A percentile compares a stretch with the other conserved stretches of the same genome.
phyloP scores from a whole-genome alignment of 1,140 invertebrate species.

The Glossosoma conforme region DNA sequence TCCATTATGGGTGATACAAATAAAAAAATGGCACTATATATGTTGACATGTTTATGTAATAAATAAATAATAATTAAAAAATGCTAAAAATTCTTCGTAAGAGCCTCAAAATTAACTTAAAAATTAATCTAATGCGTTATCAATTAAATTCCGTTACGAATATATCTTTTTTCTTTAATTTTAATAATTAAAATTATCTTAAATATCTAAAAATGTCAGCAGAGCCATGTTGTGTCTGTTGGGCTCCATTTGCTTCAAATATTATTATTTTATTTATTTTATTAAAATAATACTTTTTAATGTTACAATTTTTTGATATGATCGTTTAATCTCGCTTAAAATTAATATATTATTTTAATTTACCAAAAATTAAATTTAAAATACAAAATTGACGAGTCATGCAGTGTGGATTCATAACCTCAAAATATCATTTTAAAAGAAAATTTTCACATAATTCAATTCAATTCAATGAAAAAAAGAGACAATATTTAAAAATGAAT shows the following conservation, averaged over 20 bases:
- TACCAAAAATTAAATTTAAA: background rate
- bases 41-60: background rate
- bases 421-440: no score
- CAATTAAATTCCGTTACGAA: background rate
- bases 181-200: background rate
- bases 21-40: background rate
- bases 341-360: background rate
- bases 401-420: no score
- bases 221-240: background rate
- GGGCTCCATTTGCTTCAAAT: background rate
- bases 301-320: background rate
- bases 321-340: background rate
- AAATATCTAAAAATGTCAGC: background rate
- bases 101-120: slow-evolving; percentile 2
- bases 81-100: slow-evolving; percentile 1
- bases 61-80: slow-evolving; percentile 1
- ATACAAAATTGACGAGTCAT: no score
- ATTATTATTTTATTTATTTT: background rate
- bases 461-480: no score
- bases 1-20: background rate
- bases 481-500: no score
- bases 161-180: background rate
- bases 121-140: background rate
- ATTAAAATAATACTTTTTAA: background rate
- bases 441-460: no score